Evolutionary conservation across 2,113 vertebrate species (phyloP).

Genomic region (Eleginops maclovinus): DNA sequence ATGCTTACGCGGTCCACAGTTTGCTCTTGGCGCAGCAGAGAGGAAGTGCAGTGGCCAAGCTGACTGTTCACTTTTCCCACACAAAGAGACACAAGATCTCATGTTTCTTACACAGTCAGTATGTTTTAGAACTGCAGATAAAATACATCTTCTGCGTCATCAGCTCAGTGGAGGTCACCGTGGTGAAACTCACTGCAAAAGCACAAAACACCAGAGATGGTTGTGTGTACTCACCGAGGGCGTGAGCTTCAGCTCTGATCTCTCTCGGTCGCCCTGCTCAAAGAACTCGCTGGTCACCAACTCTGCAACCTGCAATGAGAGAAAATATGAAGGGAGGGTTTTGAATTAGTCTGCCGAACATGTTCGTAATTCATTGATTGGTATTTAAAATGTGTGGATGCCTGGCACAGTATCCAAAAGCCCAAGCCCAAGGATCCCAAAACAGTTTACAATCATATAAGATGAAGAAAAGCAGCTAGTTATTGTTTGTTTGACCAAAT

Average conservation of each 20-base stretch:
- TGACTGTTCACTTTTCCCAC: conserved; percentile 29
- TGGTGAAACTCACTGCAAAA: conserved; percentile 46
- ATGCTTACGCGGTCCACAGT: conserved; percentile 36
- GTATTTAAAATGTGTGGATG: not conserved
- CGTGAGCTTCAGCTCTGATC: conserved; percentile 96
- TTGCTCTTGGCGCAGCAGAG: conserved; percentile 50
- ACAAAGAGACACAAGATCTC: conserved; percentile 40
- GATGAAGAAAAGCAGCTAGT: conserved; percentile 14
- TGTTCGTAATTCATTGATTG: not conserved
- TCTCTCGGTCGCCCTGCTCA: conserved; percentile 97
- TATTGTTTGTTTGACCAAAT: not conserved
- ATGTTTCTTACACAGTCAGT: conserved; percentile 51
- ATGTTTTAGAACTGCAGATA: conserved; percentile 43
- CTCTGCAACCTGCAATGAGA: conserved; percentile 91
- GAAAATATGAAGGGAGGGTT: not conserved
- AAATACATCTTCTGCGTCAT: conserved; percentile 58
- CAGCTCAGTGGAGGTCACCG: conserved; percentile 46
- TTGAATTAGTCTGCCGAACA: not conserved
- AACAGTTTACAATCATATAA: not conserved
- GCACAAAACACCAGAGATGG: conserved; percentile 21
- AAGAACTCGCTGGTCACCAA: conserved; percentile 99
- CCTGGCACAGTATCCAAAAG: too few relatives aligned
- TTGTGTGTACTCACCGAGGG: conserved; percentile 90
- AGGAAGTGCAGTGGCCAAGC: conserved; percentile 50
- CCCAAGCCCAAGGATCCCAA: not conserved